Evolutionary conservation across 1,140 invertebrate genomes (phyloP).

Genomic region (Lepidostoma basale): DNA sequence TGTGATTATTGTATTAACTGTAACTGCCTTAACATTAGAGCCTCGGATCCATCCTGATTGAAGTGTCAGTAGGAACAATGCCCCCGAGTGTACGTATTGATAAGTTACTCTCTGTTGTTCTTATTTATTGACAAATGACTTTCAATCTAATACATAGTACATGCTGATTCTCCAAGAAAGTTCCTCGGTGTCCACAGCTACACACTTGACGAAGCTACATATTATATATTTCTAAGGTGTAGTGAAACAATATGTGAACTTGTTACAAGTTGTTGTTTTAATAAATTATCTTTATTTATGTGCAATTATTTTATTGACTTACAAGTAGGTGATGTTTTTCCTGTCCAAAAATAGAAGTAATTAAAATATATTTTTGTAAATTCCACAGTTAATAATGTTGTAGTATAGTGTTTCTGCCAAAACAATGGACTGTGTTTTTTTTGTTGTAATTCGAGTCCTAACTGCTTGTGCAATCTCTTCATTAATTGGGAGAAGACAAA

Average conservation of each 20-base stretch:
- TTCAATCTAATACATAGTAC: not conserved
- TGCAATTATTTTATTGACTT: no score
- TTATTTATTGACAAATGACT: conserved; percentile 1
- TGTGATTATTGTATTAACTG: conserved; percentile 14
- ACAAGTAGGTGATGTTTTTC: no score
- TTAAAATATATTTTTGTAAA: no score
- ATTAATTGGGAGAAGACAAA: no score
- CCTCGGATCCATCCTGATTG: not conserved
- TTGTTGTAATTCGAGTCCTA: no score
- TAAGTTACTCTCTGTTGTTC: not conserved
- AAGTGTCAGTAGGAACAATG: not conserved
- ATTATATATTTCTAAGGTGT: conserved; percentile 26
- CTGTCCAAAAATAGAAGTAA: no score
- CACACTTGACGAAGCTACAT: no score
- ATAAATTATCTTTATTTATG: conserved; percentile 29
- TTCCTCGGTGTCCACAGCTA: no score
- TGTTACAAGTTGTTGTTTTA: conserved; percentile 17
- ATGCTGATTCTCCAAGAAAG: conserved; percentile 4
- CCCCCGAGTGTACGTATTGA: not conserved
- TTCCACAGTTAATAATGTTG: no score
- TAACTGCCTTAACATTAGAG: conserved; percentile 21
- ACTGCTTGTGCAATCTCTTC: no score
- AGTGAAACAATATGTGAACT: conserved; percentile 20
- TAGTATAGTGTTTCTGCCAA: no score
- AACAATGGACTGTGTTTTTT: no score